phyloP scores from a whole-genome alignment of 2,113 vertebrate genomes.

The Plestiodon gilberti region DNA sequence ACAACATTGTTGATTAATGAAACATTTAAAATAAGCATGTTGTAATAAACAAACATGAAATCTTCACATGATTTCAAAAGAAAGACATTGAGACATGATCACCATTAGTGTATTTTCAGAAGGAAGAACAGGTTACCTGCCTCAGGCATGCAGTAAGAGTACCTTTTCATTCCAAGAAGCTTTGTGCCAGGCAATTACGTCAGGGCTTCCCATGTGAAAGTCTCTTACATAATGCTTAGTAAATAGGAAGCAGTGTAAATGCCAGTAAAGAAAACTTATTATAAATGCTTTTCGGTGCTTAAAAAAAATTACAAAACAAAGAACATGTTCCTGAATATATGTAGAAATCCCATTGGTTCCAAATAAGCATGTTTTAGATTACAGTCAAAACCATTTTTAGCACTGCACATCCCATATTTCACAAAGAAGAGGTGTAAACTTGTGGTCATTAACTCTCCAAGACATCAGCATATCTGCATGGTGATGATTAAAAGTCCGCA shows the following conservation, averaged over 20 bases:
- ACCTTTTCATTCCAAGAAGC: slow-evolving; percentile 50
- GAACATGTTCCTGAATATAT: background rate
- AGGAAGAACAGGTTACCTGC: slow-evolving; percentile 22
- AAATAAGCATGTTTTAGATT: background rate
- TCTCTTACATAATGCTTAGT: slow-evolving; percentile 45
- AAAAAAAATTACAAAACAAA: slow-evolving; percentile 30
- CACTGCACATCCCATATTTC: slow-evolving; percentile 99
- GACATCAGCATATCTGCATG: slow-evolving; percentile 95
- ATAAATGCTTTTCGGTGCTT: slow-evolving; percentile 40
- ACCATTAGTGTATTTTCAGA: slow-evolving; percentile 23
- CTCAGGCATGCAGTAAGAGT: slow-evolving; percentile 2
- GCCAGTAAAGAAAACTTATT: slow-evolving; percentile 46
- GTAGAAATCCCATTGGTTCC: background rate
- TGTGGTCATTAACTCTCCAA: slow-evolving; percentile 93
- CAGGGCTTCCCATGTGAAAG: slow-evolving; percentile 23
- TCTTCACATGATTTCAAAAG: slow-evolving; percentile 13
- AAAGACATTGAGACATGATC: slow-evolving; percentile 36
- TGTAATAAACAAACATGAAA: slow-evolving; percentile 43
- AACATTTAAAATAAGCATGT: slow-evolving; percentile 37
- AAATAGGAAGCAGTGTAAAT: slow-evolving; percentile 62
- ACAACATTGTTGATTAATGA: slow-evolving; percentile 54
- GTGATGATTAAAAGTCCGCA: slow-evolving; percentile 95
- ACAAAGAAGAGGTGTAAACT: slow-evolving; percentile 96
- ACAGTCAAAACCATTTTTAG: slow-evolving; percentile 2
- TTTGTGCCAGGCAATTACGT: slow-evolving; percentile 41